phyloP scores from a whole-genome alignment of 1,140 invertebrate genomes.

The Drosophila bipectinata region DNA sequence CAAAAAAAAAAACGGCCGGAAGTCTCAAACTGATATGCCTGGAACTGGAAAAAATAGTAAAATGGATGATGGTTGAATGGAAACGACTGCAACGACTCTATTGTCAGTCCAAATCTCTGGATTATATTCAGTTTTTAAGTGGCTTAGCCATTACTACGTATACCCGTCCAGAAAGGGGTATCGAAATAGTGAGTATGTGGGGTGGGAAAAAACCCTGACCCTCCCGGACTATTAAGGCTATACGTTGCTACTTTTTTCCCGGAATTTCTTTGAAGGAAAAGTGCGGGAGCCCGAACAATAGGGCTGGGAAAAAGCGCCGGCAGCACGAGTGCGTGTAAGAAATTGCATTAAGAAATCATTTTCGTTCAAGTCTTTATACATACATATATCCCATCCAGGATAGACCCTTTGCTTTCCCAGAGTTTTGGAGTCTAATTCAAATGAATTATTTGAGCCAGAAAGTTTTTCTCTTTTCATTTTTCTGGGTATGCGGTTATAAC shows the following conservation, averaged over 20 bases:
- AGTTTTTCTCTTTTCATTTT: slow-evolving; percentile 43
- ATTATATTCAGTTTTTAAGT: too few relatives aligned
- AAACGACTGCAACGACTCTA: not conserved
- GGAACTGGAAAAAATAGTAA: slow-evolving; percentile 34
- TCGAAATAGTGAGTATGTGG: slow-evolving; percentile 11
- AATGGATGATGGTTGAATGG: not conserved
- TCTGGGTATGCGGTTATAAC: slow-evolving; percentile 22
- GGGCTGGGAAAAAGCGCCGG: slow-evolving; percentile 22
- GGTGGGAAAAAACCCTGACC: not conserved
- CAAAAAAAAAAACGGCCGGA: slow-evolving; percentile 70
- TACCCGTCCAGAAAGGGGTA: not conserved
- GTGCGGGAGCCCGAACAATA: slow-evolving; percentile 54
- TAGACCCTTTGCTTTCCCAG: slow-evolving; percentile 1
- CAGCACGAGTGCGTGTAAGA: slow-evolving; percentile 32
- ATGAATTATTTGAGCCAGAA: slow-evolving; percentile 71
- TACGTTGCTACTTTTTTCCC: slow-evolving; percentile 51
- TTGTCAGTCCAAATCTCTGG: too few relatives aligned
- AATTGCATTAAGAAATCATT: slow-evolving; percentile 81
- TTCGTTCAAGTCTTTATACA: slow-evolving; percentile 21
- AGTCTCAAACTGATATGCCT: slow-evolving; percentile 67
- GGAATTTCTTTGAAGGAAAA: slow-evolving; percentile 37
- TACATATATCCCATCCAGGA: not conserved
- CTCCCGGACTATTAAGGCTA: slow-evolving; percentile 62
- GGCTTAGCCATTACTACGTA: not conserved
- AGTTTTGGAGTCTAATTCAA: slow-evolving; percentile 63